These are phyloP conservation scores for Tolmerus cingulatus DNA, from an alignment of 2,888 invertebrate species.

Conservation along the genomic window DNA sequence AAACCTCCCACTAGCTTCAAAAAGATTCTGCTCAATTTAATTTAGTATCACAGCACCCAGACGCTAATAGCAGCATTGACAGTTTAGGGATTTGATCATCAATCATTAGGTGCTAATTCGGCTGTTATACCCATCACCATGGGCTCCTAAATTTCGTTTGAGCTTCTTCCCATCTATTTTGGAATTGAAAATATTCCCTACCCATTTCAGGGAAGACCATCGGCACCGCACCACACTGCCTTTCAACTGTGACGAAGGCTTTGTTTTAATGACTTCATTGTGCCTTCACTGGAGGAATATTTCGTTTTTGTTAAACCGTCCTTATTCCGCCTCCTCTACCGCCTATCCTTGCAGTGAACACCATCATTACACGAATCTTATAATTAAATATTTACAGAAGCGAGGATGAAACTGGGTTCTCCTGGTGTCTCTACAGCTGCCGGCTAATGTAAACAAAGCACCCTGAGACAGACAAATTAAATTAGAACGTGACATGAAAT, in stretches of 20 bases:
- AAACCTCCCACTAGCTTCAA: background rate
- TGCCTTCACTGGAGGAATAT: background rate
- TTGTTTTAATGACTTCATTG: constrained; percentile 20
- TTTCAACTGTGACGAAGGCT: background rate
- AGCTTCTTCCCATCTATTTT: background rate
- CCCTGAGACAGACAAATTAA: constrained; percentile 14
- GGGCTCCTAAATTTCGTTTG: background rate
- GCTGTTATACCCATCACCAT: background rate
- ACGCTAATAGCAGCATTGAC: background rate
- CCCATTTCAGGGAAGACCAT: background rate
- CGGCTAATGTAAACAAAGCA: background rate
- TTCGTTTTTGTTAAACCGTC: background rate
- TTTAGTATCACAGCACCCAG: background rate
- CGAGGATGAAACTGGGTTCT: background rate
- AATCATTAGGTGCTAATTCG: background rate
- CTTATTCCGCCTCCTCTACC: background rate
- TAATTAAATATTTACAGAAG: constrained; percentile 17
- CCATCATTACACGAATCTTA: background rate
- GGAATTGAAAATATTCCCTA: background rate
- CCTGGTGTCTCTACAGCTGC: background rate
- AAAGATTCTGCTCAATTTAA: background rate
- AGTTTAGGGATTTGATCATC: constrained; percentile 13
- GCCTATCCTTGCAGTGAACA: background rate
- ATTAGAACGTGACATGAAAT: constrained; percentile 22
- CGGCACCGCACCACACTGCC: background rate